A percentile compares a stretch with the other conserved stretches of the same genome.
Evolutionary conservation across 1,140 invertebrate species (phyloP).

Genomic region (Ceratoteleas bidentatus): DNA sequence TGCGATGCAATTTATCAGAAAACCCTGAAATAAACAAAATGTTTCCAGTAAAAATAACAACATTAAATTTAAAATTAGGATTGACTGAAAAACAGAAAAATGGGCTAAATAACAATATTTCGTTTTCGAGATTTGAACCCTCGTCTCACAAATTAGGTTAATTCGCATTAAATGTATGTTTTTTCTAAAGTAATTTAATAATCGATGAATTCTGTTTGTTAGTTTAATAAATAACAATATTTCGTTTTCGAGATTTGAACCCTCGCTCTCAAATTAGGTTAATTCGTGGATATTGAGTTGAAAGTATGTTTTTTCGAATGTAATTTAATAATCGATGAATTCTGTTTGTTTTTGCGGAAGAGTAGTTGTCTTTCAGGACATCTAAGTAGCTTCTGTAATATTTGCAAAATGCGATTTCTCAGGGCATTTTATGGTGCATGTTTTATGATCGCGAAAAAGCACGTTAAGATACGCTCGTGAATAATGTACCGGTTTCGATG

Average conservation of each 20-base stretch:
- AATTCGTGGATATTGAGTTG: too few species aligned
- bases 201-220: background rate
- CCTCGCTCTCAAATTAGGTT: background rate
- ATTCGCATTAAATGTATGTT: too few species aligned
- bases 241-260: background rate
- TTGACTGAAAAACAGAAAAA: background rate
- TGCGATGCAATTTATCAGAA: too few species aligned
- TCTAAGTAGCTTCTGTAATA: too few species aligned
- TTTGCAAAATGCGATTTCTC: constrained; percentile 8
- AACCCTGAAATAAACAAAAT: too few species aligned
- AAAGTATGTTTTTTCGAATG: too few species aligned
- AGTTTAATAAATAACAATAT: background rate
- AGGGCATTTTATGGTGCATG: constrained; percentile 5
- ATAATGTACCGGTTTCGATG: constrained; percentile 22
- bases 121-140: background rate
- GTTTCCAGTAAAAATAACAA: too few species aligned
- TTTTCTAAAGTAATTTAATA: too few species aligned
- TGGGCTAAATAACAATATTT: background rate
- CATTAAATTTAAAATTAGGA: too few species aligned
- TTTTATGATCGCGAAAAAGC: constrained; percentile 25
- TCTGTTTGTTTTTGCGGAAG: background rate
- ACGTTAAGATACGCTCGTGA: constrained; percentile 19
- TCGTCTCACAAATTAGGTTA: background rate
- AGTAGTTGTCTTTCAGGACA: too few species aligned
- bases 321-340: background rate